Evolutionary conservation across 1,140 invertebrate species (phyloP).

Genomic region (Drosophila teissieri): DNA sequence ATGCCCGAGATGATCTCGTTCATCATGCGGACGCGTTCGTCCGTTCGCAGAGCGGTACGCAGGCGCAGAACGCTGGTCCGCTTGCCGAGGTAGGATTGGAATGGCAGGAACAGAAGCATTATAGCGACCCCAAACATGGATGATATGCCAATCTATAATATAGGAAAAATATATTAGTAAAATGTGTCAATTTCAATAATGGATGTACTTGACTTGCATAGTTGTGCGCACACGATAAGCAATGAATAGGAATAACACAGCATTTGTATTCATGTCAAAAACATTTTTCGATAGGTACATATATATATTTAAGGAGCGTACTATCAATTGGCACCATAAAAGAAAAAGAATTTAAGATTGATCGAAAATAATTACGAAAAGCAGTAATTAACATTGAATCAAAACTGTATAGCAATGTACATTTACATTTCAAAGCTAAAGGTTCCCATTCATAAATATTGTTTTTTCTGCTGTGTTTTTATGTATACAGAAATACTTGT

Average conservation of each 20-base stretch:
- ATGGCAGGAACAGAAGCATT: conserved; percentile 92
- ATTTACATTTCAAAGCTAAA: too few relatives aligned
- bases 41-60: conserved; percentile 89
- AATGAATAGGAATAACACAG: conserved; percentile 16
- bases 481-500: not conserved
- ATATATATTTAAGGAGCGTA: not conserved
- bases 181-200: not conserved
- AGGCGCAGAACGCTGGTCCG: conserved; percentile 88
- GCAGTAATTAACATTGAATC: too few relatives aligned
- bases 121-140: conserved; percentile 91
- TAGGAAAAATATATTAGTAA: not conserved
- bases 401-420: too few relatives aligned
- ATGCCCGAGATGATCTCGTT: conserved; percentile 95
- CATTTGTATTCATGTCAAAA: conserved; percentile 22
- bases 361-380: too few relatives aligned
- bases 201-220: not conserved
- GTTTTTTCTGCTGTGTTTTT: too few relatives aligned
- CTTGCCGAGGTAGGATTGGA: conserved; percentile 92
- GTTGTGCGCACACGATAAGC: not conserved
- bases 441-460: too few relatives aligned
- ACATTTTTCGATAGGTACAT: not conserved
- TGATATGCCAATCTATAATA: conserved; percentile 79
- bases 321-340: too few relatives aligned
- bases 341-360: too few relatives aligned
- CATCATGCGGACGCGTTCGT: conserved; percentile 93